These are phyloP conservation scores for Stictocephala bisonia DNA, from an alignment of 2,888 invertebrate species.

Conservation along the genomic window DNA sequence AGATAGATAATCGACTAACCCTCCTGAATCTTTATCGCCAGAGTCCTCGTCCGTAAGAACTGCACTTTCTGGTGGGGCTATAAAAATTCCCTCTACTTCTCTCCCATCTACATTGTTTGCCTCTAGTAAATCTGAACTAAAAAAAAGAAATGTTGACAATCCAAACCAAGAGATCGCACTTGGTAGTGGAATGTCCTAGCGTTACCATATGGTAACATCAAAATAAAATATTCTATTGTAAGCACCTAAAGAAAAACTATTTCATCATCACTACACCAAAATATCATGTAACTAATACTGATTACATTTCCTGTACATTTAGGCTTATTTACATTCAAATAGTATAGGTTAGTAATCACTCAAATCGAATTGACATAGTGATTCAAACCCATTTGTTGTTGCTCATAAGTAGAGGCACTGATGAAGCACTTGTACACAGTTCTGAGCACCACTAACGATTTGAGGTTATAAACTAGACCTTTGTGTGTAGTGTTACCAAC, in stretches of 20 bases:
- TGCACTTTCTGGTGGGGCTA: conserved; percentile 43
- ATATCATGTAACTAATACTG: conserved; percentile 3
- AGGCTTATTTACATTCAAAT: conserved; percentile 5
- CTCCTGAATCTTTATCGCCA: conserved; percentile 46
- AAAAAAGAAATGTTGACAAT: neutral
- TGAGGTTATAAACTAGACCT: conserved; percentile 1
- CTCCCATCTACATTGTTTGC: conserved; percentile 22
- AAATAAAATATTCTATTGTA: neutral
- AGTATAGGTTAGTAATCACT: neutral
- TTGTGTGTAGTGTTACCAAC: neutral
- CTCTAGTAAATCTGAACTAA: too few relatives aligned
- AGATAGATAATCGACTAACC: conserved; percentile 43
- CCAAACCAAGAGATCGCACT: neutral
- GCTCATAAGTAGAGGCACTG: conserved; percentile 1
- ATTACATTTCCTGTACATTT: conserved; percentile 3
- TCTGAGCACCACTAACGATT: neutral
- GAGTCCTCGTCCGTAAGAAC: conserved; percentile 47
- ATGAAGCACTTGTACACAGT: neutral
- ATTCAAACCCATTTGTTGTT: conserved; percentile 6
- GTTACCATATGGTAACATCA: conserved; percentile 9
- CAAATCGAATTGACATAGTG: conserved; percentile 9
- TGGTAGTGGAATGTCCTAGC: conserved; percentile 3
- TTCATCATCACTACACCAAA: neutral
- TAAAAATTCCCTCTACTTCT: conserved; percentile 43
- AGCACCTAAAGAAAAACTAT: neutral